phyloP scores from a whole-genome alignment of 2,888 invertebrate genomes.

The Glaucopsyche alexis region DNA sequence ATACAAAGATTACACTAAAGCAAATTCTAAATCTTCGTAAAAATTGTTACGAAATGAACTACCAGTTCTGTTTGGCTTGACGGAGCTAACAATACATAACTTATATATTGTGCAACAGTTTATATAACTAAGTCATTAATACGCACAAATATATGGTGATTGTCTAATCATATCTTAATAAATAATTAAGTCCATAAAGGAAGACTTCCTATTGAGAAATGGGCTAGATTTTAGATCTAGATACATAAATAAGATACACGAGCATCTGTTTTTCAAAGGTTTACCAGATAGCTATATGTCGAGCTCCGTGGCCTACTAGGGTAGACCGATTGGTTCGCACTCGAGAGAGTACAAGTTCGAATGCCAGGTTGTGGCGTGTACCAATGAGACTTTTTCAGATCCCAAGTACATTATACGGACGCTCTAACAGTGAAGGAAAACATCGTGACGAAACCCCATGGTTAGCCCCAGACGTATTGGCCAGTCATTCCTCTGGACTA shows the following conservation, averaged over 20 bases:
- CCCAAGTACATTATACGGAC: too few species aligned
- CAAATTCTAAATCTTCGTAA: neutral
- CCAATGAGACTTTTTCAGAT: too few species aligned
- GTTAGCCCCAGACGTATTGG: too few species aligned
- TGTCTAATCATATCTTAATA: neutral
- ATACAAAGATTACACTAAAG: neutral
- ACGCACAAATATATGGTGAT: neutral
- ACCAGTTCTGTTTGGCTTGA: conserved; percentile 25
- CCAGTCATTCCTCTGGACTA: too few species aligned
- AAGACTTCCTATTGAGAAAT: neutral
- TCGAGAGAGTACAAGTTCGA: too few species aligned
- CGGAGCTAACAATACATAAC: conserved; percentile 12
- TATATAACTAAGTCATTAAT: neutral
- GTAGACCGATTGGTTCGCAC: too few species aligned
- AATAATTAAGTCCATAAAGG: neutral
- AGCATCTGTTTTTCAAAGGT: too few species aligned
- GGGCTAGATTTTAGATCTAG: neutral
- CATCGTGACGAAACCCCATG: too few species aligned
- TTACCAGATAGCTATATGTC: too few species aligned
- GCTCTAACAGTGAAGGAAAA: too few species aligned
- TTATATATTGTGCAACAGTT: neutral
- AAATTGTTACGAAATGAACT: conserved; percentile 9
- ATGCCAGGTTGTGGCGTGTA: too few species aligned
- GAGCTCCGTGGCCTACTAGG: too few species aligned
- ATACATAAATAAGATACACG: neutral